Evolutionary conservation across 2,797 vertebrate species (phyloP).

Genomic region (Dallia pectoralis): DNA sequence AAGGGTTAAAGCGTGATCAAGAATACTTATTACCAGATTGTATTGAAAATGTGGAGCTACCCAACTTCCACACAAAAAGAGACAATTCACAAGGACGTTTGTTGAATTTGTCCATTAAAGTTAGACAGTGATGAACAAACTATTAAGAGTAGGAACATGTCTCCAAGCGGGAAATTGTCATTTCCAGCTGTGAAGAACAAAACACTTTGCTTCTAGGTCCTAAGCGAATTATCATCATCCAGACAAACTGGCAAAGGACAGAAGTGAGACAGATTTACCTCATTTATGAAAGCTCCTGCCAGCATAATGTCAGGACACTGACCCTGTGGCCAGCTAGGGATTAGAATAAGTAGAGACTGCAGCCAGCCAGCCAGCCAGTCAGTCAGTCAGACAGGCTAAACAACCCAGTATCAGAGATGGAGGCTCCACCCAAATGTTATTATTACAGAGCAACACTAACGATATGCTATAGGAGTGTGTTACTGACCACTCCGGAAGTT

Average conservation of each 20-base stretch:
- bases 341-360: slow-evolving; percentile 58
- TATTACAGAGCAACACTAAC: slow-evolving; percentile 29
- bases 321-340: slow-evolving; percentile 30
- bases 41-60: background rate
- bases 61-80: background rate
- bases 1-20: background rate
- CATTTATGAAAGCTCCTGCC: slow-evolving; percentile 46
- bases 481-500: slow-evolving; percentile 4
- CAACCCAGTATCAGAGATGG: slow-evolving; percentile 26
- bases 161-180: slow-evolving; percentile 14
- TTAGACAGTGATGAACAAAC: slow-evolving; percentile 14
- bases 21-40: background rate
- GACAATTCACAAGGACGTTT: background rate
- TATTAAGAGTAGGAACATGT: slow-evolving; percentile 6
- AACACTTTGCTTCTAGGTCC: background rate
- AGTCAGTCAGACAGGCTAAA: background rate
- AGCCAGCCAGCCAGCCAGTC: background rate
- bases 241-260: slow-evolving; percentile 42
- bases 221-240: slow-evolving; percentile 3
- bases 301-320: slow-evolving; percentile 33
- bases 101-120: slow-evolving; percentile 3
- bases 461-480: background rate
- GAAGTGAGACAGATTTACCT: slow-evolving; percentile 12
- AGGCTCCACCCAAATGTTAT: slow-evolving; percentile 34
- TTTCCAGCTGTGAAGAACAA: slow-evolving; percentile 18